phyloP scores from a whole-genome alignment of 2,113 vertebrate genomes.

The Vireo altiloquus region DNA sequence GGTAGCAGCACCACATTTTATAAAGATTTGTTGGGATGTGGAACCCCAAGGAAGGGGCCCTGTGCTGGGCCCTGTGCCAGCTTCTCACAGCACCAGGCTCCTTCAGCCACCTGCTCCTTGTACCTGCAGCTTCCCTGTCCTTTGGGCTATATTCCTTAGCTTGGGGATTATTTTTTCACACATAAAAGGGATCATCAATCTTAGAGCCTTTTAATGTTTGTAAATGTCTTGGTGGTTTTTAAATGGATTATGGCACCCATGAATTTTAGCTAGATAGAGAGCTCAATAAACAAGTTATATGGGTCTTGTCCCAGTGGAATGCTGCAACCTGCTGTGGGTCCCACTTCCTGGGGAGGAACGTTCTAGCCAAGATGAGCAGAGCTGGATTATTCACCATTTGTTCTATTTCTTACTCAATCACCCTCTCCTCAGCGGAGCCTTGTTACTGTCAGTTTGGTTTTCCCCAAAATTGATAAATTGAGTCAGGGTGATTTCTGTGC shows the following conservation, averaged over 20 bases:
- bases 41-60: neutral
- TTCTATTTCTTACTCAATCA: neutral
- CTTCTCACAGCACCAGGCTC: neutral
- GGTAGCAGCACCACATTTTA: neutral
- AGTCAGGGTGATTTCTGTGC: neutral
- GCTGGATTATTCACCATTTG: neutral
- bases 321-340: neutral
- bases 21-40: neutral
- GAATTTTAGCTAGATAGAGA: neutral
- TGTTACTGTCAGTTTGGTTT: neutral
- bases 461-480: neutral
- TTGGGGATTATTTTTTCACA: neutral
- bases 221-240: neutral
- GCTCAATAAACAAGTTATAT: neutral
- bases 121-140: neutral
- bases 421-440: neutral
- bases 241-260: neutral
- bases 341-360: accelerated
- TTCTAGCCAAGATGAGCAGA: neutral
- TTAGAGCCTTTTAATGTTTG: neutral
- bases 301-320: neutral
- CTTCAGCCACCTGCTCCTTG: neutral
- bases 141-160: neutral
- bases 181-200: neutral
- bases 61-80: too few species aligned